Conservation (phyloP, 1,140 invertebrate species). For the Listronotus bonariensis region DNA sequence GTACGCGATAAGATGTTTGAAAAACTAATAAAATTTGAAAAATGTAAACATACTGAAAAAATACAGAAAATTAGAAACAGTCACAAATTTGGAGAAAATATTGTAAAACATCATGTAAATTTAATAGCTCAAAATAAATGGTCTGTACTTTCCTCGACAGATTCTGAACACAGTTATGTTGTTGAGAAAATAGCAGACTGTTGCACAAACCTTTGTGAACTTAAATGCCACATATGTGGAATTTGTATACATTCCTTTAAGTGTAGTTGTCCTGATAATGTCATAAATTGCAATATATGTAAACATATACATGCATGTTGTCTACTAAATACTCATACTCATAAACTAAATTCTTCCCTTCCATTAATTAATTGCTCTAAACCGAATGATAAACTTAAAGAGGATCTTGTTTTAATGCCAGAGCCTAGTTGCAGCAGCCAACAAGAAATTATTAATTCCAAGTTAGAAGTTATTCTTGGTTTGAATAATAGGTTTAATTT, state of each 20-base stretch:
- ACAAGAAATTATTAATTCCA: no score
- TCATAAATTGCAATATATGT: slow-evolving; percentile 16
- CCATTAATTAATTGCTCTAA: no score
- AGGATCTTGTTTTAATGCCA: no score
- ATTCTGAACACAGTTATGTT: slow-evolving; percentile 6
- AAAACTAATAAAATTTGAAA: slow-evolving; percentile 8
- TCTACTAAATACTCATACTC: no score
- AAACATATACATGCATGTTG: slow-evolving; percentile 14
- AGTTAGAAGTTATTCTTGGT: no score
- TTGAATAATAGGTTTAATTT: no score
- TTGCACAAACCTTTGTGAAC: slow-evolving; percentile 12
- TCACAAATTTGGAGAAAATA: slow-evolving; percentile 12
- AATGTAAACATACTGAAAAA: slow-evolving; percentile 1
- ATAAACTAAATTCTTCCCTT: no score
- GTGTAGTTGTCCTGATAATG: slow-evolving; percentile 12
- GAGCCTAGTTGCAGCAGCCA: no score
- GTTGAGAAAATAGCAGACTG: slow-evolving; percentile 6
- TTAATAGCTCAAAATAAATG: background rate
- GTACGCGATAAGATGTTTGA: slow-evolving; percentile 14
- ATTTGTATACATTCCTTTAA: slow-evolving; percentile 16
- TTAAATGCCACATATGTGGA: slow-evolving; percentile 5
- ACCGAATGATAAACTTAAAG: no score
- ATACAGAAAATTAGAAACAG: slow-evolving; percentile 13
- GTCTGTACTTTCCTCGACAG: background rate
- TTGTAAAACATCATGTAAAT: slow-evolving; percentile 6